phyloP scores from a whole-genome alignment of 1,140 invertebrate genomes.

The Archivesica marissinica region DNA sequence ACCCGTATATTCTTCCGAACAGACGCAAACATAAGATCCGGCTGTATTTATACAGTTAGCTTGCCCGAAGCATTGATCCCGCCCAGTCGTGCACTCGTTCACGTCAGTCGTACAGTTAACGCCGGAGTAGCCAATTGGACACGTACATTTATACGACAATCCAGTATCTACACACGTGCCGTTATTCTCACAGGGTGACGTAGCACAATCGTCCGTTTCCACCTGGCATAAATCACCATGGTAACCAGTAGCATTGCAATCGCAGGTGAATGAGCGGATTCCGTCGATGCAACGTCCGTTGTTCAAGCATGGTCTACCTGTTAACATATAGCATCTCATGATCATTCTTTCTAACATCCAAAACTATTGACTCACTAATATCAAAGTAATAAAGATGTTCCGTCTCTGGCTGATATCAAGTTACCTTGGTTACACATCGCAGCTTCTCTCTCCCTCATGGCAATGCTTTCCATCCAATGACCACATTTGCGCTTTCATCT shows the following conservation, averaged over 20 bases:
- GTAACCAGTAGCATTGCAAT: constrained; percentile 87
- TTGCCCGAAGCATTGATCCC: constrained; percentile 26
- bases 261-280: constrained; percentile 50
- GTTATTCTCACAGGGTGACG: constrained; percentile 92
- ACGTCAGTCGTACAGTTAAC: constrained; percentile 87
- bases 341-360: no score
- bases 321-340: constrained; percentile 18
- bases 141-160: constrained; percentile 90
- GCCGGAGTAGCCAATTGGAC: constrained; percentile 84
- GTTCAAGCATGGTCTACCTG: constrained; percentile 50
- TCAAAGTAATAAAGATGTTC: no score
- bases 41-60: constrained; percentile 38
- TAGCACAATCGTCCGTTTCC: constrained; percentile 91
- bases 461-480: no score
- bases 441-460: no score
- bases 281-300: constrained; percentile 58
- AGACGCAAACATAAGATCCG: constrained; percentile 28
- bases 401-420: no score
- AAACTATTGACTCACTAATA: no score
- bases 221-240: constrained; percentile 94
- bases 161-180: constrained; percentile 89
- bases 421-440: no score
- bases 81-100: constrained; percentile 75
- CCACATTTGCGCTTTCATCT: no score
- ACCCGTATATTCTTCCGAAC: constrained; percentile 5